phyloP scores from a whole-genome alignment of 2,888 invertebrate species.

The Lissonota sp. region DNA sequence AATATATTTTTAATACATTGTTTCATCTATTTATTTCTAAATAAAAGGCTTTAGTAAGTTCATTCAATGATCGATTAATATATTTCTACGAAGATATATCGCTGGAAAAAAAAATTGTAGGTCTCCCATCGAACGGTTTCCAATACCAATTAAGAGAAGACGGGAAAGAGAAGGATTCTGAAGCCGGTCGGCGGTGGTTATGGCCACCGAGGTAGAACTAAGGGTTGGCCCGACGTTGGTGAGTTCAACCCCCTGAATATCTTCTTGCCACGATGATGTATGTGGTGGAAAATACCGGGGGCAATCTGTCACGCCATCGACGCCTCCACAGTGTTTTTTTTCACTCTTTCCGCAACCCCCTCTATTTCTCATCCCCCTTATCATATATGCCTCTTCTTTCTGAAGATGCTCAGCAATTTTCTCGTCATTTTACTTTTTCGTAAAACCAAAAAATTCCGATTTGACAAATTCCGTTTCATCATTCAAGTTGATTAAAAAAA shows the following conservation, averaged over 20 bases:
- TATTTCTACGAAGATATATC: not conserved
- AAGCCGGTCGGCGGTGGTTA: slow-evolving; percentile 73
- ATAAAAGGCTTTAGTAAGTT: too few relatives aligned
- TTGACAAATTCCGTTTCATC: too few relatives aligned
- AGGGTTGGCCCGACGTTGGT: slow-evolving; percentile 71
- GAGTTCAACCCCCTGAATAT: slow-evolving; percentile 54
- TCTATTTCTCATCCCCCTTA: slow-evolving; percentile 53
- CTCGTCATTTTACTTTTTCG: too few relatives aligned
- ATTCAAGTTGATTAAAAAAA: not conserved
- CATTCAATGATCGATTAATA: slow-evolving; percentile 12
- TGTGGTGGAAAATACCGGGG: slow-evolving; percentile 83
- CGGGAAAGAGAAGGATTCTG: slow-evolving; percentile 56
- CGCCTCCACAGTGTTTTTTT: slow-evolving; percentile 73
- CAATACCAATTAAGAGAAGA: slow-evolving; percentile 79
- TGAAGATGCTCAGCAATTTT: too few relatives aligned
- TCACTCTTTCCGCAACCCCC: slow-evolving; percentile 28
- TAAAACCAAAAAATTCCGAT: too few relatives aligned
- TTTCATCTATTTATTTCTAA: too few relatives aligned
- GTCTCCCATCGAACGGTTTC: slow-evolving; percentile 55
- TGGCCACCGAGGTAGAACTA: slow-evolving; percentile 80
- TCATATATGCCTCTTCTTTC: too few relatives aligned
- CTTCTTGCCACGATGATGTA: slow-evolving; percentile 78
- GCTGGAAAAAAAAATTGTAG: slow-evolving; percentile 12
- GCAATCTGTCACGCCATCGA: slow-evolving; percentile 83
- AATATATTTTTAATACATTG: too few relatives aligned